Evolutionary conservation across 2,113 vertebrate species (phyloP).

Genomic region (Nettapus auritus): DNA sequence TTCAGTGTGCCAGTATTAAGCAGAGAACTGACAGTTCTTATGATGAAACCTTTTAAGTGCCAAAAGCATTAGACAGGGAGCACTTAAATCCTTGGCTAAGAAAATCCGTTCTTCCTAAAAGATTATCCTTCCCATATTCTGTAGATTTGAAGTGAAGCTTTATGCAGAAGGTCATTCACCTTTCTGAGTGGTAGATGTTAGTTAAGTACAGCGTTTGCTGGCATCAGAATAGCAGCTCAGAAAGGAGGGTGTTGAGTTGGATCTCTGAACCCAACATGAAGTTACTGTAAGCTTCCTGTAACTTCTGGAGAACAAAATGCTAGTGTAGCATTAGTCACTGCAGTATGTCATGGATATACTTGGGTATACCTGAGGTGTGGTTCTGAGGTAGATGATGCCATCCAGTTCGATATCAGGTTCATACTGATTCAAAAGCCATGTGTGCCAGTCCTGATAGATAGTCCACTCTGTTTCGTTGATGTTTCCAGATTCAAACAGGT

Average conservation of each 20-base stretch:
- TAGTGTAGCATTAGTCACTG: not conserved
- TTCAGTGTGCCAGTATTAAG: not conserved
- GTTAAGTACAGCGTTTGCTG: not conserved
- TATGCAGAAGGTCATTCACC: not conserved
- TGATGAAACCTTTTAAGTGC: not conserved
- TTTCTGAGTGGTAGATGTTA: not conserved
- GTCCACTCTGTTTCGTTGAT: conserved; percentile 85
- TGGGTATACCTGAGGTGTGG: conserved; percentile 77
- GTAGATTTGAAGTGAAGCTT: not conserved
- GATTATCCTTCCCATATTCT: not conserved
- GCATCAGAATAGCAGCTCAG: not conserved
- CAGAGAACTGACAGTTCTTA: not conserved
- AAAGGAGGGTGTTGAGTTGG: not conserved
- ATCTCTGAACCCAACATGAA: not conserved
- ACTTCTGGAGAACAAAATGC: not conserved
- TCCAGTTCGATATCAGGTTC: conserved; percentile 79
- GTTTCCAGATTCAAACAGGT: conserved; percentile 80
- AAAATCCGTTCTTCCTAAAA: not conserved
- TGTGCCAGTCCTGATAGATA: conserved; percentile 87
- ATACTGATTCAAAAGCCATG: conserved; percentile 84
- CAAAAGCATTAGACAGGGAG: not conserved
- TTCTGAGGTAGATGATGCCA: conserved; percentile 86
- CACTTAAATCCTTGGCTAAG: not conserved
- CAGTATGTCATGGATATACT: not conserved
- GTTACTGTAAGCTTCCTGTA: not conserved